These are phyloP conservation scores for Oeneis ivallda DNA, from an alignment of 2,888 invertebrate species.

Conservation along the genomic window DNA sequence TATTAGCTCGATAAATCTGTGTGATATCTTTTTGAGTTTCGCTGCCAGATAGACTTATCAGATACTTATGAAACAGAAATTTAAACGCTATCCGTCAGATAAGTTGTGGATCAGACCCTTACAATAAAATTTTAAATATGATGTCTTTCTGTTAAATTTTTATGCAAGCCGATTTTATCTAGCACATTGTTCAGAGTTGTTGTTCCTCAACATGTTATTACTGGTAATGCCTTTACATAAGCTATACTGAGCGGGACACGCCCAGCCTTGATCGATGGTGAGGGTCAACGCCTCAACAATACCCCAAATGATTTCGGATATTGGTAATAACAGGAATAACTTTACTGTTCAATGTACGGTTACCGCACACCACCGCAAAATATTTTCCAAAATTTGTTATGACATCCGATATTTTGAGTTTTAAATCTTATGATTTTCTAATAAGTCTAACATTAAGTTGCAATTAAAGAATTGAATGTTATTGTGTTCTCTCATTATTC, in stretches of 20 bases:
- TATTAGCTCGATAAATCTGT: too few relatives aligned
- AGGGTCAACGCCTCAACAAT: slow-evolving; percentile 46
- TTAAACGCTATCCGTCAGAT: too few relatives aligned
- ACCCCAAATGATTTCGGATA: slow-evolving; percentile 43
- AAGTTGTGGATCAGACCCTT: too few relatives aligned
- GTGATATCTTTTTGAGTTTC: too few relatives aligned
- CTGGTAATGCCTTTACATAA: slow-evolving; percentile 52
- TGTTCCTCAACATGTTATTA: slow-evolving; percentile 53
- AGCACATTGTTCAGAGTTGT: slow-evolving; percentile 43
- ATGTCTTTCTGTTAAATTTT: neutral
- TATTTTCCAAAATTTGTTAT: neutral
- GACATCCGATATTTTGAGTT: neutral
- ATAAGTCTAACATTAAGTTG: too few relatives aligned
- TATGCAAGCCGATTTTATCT: slow-evolving; percentile 39
- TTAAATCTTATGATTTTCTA: neutral
- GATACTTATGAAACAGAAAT: too few relatives aligned
- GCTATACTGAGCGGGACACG: slow-evolving; percentile 48
- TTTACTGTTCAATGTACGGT: neutral
- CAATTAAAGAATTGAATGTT: neutral
- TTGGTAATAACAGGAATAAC: slow-evolving; percentile 38
- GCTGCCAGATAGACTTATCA: too few relatives aligned
- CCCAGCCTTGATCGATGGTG: slow-evolving; percentile 57
- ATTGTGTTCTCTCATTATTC: neutral
- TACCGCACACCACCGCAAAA: neutral
- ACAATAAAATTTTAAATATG: slow-evolving; percentile 1